phyloP scores from a whole-genome alignment of 2,797 vertebrate genomes.

The Takifugu ocellatus region DNA sequence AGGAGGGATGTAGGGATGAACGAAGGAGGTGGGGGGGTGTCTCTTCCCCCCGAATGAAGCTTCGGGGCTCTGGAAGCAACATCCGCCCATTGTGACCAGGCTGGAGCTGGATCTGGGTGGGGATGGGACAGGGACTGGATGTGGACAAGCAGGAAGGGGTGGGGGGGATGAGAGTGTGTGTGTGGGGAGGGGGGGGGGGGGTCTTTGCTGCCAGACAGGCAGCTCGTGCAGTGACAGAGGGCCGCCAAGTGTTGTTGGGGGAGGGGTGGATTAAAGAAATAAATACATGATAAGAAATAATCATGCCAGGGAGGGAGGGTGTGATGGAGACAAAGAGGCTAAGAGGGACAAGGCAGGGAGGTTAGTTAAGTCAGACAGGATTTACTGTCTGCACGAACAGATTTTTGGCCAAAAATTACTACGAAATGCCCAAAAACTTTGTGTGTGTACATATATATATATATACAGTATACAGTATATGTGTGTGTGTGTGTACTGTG shows the following conservation, averaged over 20 bases:
- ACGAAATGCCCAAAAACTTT: slow-evolving; percentile 37
- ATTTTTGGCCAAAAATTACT: slow-evolving; percentile 42
- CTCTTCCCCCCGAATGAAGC: slow-evolving; percentile 61
- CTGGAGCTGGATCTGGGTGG: slow-evolving; percentile 49
- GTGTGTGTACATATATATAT: slow-evolving; percentile 11
- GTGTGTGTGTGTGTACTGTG: too few relatives aligned
- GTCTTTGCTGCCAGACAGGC: slow-evolving; percentile 69
- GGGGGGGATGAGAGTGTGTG: slow-evolving; percentile 22
- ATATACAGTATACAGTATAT: neutral
- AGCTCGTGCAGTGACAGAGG: slow-evolving; percentile 64
- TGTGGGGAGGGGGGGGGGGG: slow-evolving; percentile 1
- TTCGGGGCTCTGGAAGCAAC: slow-evolving; percentile 62
- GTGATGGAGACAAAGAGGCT: slow-evolving; percentile 77
- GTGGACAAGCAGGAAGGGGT: slow-evolving; percentile 54
- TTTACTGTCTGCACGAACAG: slow-evolving; percentile 69
- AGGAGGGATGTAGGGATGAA: slow-evolving; percentile 63
- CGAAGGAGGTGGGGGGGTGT: slow-evolving; percentile 40
- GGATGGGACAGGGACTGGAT: slow-evolving; percentile 60
- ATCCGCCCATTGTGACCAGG: slow-evolving; percentile 68
- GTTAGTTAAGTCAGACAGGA: slow-evolving; percentile 67
- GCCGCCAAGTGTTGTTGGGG: slow-evolving; percentile 70
- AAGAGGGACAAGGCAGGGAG: slow-evolving; percentile 59
- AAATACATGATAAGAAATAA: slow-evolving; percentile 85
- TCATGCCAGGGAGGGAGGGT: slow-evolving; percentile 68
- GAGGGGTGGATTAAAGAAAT: slow-evolving; percentile 82